Base-by-base conservation (phyloP, 2,113 vertebrate genomes). In the Pterocles burchelli region DNA sequence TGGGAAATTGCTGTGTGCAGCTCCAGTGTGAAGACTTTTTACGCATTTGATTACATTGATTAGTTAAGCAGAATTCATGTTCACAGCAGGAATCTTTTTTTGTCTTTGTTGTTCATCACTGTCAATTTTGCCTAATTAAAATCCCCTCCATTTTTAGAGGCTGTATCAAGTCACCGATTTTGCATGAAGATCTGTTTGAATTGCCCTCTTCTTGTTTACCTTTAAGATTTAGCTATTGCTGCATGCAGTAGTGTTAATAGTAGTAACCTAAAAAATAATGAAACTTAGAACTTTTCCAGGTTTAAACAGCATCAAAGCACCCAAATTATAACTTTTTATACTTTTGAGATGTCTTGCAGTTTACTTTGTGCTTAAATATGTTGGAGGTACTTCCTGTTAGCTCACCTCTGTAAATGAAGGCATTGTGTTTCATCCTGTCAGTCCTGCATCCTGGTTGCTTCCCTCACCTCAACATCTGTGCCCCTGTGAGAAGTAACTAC, bases 91-190 rank as follows among this genome's bases (percentile, higher is more conserved):
- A 86, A 67, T 41, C n/a, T 8, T 28, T 84, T 71, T 85, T 70
- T 38, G 15, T 83, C 17, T 90, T 88, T 82, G 54, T 61, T 83
- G 34, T 87, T 84, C 31, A 59, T 85, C 57, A 41, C 55, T 92
- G 34, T 84, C 66, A 82, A n/a, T 88, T 89, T 91, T 80, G 49
- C 36, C 59, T 88, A 62, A 71, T 93, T 92, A 77, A 89, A 87
- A 46, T 80, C 26, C 46, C 11, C 13, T 93, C 25, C 10, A 57
- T 61, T 94, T 90, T 91, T 48, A 63, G 83, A 59, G 31, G 45
- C 38, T 45, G 3, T 62, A 31, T 74, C 26, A 79, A 79, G 31
- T 67, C 51, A 77, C 52, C 21, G 51, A 0, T 93, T 94, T 76
- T 86, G 11, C 25, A 6, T 55, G 78, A 63, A 67, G 0, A 0